phyloP scores from a whole-genome alignment of 2,113 vertebrate genomes.

The Picathartes gymnocephalus region DNA sequence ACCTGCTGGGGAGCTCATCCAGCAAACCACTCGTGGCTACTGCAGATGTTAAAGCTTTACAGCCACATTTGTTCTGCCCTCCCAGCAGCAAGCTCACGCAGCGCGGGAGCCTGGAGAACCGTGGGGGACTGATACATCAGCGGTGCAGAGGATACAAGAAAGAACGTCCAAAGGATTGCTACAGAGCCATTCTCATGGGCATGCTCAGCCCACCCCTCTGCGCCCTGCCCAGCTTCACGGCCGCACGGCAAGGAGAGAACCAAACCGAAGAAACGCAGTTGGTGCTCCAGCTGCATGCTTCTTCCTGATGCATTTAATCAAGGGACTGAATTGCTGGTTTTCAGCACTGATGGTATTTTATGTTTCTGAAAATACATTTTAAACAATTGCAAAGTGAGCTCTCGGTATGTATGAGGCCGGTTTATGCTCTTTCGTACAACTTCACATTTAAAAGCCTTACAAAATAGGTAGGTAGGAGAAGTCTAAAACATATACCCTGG shows the following conservation, averaged over 20 bases:
- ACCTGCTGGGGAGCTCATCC: conserved; percentile 36
- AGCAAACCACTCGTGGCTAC: neutral
- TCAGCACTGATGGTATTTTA: neutral
- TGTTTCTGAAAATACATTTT: neutral
- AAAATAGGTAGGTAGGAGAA: neutral
- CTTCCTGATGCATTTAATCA: neutral
- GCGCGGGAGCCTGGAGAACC: neutral
- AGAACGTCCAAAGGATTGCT: neutral
- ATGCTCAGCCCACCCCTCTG: neutral
- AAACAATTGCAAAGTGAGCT: neutral
- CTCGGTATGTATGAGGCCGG: neutral
- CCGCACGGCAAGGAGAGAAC: neutral
- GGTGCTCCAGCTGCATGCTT: neutral
- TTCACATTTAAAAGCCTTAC: neutral
- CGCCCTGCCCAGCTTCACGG: neutral
- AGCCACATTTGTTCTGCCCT: neutral
- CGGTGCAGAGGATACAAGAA: neutral
- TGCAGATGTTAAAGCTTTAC: conserved; percentile 7
- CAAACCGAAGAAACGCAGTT: neutral
- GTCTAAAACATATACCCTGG: neutral
- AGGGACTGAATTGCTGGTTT: neutral
- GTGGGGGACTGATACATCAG: neutral
- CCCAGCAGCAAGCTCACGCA: neutral
- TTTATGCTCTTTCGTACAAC: neutral
- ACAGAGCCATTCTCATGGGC: neutral